phyloP scores from a whole-genome alignment of 2,113 vertebrate genomes.

The Mugil cephalus region DNA sequence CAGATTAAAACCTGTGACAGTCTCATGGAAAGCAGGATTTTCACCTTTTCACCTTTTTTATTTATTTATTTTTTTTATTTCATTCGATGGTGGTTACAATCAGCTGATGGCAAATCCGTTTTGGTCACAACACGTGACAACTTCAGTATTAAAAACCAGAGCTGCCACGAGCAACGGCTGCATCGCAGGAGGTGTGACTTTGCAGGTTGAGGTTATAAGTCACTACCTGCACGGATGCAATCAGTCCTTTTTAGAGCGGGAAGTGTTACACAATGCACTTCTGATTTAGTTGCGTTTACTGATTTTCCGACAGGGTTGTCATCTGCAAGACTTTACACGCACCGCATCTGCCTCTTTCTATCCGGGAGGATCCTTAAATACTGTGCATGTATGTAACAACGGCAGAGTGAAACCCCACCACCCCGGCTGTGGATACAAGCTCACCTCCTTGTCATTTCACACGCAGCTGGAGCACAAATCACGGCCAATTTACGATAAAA shows the following conservation, averaged over 20 bases:
- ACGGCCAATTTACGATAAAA: constrained; percentile 70
- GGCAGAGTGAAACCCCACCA: constrained; percentile 10
- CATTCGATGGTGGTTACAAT: not conserved
- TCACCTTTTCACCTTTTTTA: not conserved
- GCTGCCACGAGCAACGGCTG: too few species aligned
- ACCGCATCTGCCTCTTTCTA: constrained; percentile 19
- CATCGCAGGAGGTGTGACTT: too few species aligned
- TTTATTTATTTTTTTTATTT: constrained; percentile 14
- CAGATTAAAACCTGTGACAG: constrained; percentile 23
- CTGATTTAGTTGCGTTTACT: not conserved
- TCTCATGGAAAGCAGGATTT: not conserved
- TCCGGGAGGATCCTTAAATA: constrained; percentile 16
- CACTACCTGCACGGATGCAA: not conserved
- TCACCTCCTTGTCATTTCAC: constrained; percentile 52
- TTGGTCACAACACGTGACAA: constrained; percentile 19
- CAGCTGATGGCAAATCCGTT: constrained; percentile 14
- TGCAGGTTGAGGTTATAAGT: too few species aligned
- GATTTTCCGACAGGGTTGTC: not conserved
- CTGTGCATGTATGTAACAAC: constrained; percentile 38
- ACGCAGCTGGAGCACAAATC: constrained; percentile 68
- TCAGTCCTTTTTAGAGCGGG: not conserved
- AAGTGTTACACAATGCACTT: not conserved
- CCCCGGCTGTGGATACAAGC: constrained; percentile 38
- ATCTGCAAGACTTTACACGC: not conserved
- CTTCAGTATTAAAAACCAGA: not conserved